Percentiles rank a stretch among this genome's conserved stretches.
Evolutionary conservation across 1,140 invertebrate genomes (phyloP).

Genomic region (Cotesia typhae): DNA sequence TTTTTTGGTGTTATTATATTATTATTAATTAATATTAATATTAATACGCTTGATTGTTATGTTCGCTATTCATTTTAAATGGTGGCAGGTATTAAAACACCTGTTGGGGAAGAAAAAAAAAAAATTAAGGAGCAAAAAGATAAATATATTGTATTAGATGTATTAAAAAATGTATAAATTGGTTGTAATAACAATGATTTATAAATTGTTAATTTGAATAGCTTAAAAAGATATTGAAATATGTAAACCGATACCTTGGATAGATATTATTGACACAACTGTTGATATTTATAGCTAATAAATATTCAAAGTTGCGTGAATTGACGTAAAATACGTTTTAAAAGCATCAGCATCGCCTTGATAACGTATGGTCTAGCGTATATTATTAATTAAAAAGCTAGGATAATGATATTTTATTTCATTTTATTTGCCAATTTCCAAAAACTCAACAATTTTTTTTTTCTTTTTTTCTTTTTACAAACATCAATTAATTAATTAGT

Average conservation of each 20-base stretch:
- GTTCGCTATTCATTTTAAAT: background rate
- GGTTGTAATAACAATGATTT: constrained; percentile 16
- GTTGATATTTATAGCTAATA: constrained; percentile 34
- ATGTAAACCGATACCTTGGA: background rate
- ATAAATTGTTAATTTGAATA: constrained; percentile 42
- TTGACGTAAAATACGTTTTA: background rate
- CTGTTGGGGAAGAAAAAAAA: background rate
- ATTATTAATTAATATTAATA: too few species aligned
- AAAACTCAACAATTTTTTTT: background rate
- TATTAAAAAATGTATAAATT: constrained; percentile 9
- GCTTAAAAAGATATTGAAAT: constrained; percentile 31
- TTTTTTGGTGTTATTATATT: constrained; percentile 42
- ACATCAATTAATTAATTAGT: too few species aligned
- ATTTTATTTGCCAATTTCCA: background rate
- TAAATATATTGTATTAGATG: constrained; percentile 2
- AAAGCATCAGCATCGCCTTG: constrained; percentile 1
- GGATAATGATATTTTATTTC: background rate
- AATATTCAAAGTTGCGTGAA: constrained; percentile 9
- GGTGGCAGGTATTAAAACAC: background rate
- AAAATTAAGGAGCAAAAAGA: background rate
- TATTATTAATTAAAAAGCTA: background rate
- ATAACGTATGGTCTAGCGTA: constrained; percentile 1
- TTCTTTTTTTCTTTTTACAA: background rate
- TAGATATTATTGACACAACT: constrained; percentile 32
- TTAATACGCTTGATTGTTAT: constrained; percentile 19